Evolutionary conservation across 2,888 invertebrate species (phyloP).

Genomic region (Drosophila pseudotalamancana): DNA sequence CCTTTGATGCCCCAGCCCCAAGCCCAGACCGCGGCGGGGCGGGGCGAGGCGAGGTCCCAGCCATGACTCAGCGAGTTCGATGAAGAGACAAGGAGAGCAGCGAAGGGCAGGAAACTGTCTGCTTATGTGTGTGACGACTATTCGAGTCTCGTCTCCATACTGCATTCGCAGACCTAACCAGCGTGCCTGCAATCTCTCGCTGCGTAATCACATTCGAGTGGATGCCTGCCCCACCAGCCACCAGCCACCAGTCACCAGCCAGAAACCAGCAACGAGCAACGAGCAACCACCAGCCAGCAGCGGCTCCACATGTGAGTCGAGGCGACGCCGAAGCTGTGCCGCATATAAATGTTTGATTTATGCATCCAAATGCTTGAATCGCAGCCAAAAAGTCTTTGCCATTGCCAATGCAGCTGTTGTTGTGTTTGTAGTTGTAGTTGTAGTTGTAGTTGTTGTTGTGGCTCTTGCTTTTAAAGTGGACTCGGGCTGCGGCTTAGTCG

Average conservation of each 20-base stretch:
- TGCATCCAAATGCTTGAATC: conserved; percentile 81
- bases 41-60: conserved; percentile 15
- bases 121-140: conserved; percentile 53
- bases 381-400: conserved; percentile 81
- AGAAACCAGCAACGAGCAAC: too few species aligned
- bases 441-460: conserved; percentile 38
- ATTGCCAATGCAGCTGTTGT: conserved; percentile 62
- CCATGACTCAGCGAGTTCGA: conserved; percentile 73
- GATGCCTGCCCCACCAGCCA: conserved; percentile 31
- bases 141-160: conserved; percentile 49
- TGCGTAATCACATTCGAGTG: conserved; percentile 80
- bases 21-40: background rate
- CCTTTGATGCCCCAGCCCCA: conserved; percentile 69
- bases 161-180: conserved; percentile 36
- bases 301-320: conserved; percentile 64
- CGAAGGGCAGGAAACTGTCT: conserved; percentile 23
- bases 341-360: conserved; percentile 82
- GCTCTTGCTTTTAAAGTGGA: conserved; percentile 29
- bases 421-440: conserved; percentile 35
- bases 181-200: conserved; percentile 73
- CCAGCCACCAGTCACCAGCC: too few species aligned
- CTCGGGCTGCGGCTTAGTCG: conserved; percentile 27
- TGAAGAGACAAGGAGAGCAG: conserved; percentile 14
- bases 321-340: conserved; percentile 75
- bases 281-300: conserved; percentile 29